Evolutionary conservation across 2,888 invertebrate genomes (phyloP), one percentile per base, ranked within the genome.

Genomic region (Ornithoptera alexandrae): DNA sequence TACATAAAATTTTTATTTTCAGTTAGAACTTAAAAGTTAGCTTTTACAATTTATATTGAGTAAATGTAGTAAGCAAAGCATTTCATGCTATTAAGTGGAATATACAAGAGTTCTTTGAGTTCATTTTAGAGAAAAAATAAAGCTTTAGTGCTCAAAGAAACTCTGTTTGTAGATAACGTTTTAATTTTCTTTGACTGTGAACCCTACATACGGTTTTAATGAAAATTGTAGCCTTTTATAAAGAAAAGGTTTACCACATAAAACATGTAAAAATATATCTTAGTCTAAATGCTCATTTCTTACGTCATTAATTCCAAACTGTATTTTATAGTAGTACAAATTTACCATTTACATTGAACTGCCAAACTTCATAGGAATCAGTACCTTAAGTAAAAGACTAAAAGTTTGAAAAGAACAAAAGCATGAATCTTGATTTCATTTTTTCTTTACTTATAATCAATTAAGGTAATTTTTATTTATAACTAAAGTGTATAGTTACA

Each of bases 111-210:
- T 56, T 56, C 56, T 56, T 56, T 56, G 56, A 56, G 56, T 56
- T 20, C 8, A 20, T 56, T 20, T 56, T n/a, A 56, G 18, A 56
- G 8, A 56, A 56, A 56, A 56, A 56, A 12, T 50, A 50, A 15
- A 20, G 7, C 56, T 5, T 6, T 56, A 8, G 56, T 20, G 56
- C 20, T 20, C 56, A 56, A 56, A 56, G n/a, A 56, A 56, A 56
- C 56, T n/a, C 56, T 56, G 56, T 20, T 56, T 20, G n/a, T 20
- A 56, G 56, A 58, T 58, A 58, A 58, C 10, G 20, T 58, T 58
- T 58, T 20, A 58, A 58, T 58, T 58, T 58, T 58, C 57, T 58
- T 58, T 58, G 57, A 58, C 57, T 58, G n/a, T 15, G n/a, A 58
- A 56, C 46, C 56, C 7, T 56, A 56, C 56, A 56, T 56, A 56